phyloP scores from a whole-genome alignment of 1,140 invertebrate genomes.

The Solenopsis fugax region DNA sequence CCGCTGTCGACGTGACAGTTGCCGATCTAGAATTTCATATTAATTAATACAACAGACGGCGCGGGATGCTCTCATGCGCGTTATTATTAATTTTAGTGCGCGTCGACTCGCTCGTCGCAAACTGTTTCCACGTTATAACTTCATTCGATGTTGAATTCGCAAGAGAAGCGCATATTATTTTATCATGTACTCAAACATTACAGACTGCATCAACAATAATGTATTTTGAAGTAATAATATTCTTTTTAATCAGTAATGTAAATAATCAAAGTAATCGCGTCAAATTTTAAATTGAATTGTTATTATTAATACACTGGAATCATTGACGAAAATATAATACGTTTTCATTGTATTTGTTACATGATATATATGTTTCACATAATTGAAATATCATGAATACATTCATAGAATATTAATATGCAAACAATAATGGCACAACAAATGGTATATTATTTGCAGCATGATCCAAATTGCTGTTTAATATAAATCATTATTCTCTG shows the following conservation, averaged over 20 bases:
- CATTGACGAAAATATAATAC: not conserved
- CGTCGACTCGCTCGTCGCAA: conserved; percentile 41
- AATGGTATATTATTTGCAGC: not conserved
- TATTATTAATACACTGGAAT: not conserved
- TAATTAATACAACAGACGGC: conserved; percentile 62
- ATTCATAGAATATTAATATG: not conserved
- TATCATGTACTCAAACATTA: conserved; percentile 36
- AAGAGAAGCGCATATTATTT: conserved; percentile 39
- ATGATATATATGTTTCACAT: not conserved
- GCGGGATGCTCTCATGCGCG: conserved; percentile 35
- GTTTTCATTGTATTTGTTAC: not conserved
- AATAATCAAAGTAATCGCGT: not conserved
- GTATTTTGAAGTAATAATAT: not conserved
- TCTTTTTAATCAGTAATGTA: not conserved
- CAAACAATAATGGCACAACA: not conserved
- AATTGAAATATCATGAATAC: not conserved
- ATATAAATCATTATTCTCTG: not conserved
- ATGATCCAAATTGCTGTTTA: not conserved
- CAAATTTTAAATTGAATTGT: not conserved
- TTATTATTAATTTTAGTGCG: conserved; percentile 56
- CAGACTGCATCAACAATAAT: not conserved
- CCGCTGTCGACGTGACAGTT: conserved; percentile 39
- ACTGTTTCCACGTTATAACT: conserved; percentile 57
- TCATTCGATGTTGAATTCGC: conserved; percentile 37
- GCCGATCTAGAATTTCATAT: conserved; percentile 61